Evolutionary conservation across 2,797 vertebrate species (phyloP), one percentile per base, ranked within the genome.

Genomic region (Brachymystax lenok): DNA sequence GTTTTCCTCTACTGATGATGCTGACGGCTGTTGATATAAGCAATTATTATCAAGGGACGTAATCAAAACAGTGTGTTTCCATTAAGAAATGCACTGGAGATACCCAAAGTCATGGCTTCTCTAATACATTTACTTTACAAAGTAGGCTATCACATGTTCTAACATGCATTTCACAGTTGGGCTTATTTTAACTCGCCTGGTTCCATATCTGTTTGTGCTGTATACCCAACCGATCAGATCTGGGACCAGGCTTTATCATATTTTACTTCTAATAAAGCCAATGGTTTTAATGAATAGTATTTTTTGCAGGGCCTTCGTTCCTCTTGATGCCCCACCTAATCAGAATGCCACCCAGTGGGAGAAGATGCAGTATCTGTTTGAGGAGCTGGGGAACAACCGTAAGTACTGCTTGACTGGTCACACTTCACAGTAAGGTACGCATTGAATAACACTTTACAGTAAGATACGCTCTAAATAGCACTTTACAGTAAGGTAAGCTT

Each of bases 261-360:
- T 79, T 2, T 0, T 79, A 81, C 17, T 56, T 51, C 30, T 30
- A 46, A 7, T 19, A 63, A 79, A 51, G 12, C 10, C 30, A 71
- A n/a, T 46, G 30, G 69, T 67, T 76, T 61, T 71, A 19, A 24
- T 46, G 66, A 73, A 70, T 74, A 54, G n/a, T 52, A 16, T 82
- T 71, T 12, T 63, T 83, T 83, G 51, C 87, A 99, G 98, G 83
- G 96, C 97, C 3, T 99, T 99, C 83, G 94, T 97, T 86, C 98
- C 98, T 51, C 89, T 99, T 80, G 88, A 93, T 74, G 88, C 96
- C 77, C 95, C 96, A n/a, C 91, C 90, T 51, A 90, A 92, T 82
- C 95, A 95, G 87, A 99, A 99, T 90, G 95, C 97, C 68, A 98
- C 98, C 1, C 96, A 99, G n/a, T 98, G 97, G 96, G 96, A 98